A percentile compares a stretch with the other conserved stretches of the same genome.
Conservation (phyloP, 2,888 invertebrate species). For the Agonopterix heracliana region DNA sequence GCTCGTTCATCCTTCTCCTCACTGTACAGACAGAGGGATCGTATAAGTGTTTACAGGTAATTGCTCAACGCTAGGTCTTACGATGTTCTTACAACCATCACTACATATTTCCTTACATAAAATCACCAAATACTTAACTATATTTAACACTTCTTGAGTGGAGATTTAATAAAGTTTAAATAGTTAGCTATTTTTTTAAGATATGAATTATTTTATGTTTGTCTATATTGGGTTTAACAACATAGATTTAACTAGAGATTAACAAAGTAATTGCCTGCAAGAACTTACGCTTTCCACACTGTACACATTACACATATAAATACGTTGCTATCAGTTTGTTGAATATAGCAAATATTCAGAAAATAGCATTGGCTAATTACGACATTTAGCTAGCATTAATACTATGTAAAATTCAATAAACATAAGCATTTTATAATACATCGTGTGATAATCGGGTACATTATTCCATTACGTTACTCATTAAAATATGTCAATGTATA, state of each 20-base stretch:
- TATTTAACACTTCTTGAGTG: no score
- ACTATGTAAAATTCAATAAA: conserved; percentile 61
- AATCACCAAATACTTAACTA: no score
- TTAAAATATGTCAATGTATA: conserved; percentile 27
- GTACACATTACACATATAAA: conserved; percentile 44
- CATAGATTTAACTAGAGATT: no score
- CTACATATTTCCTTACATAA: background rate
- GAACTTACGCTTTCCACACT: conserved; percentile 10
- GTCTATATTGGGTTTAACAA: no score
- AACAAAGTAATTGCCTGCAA: conserved; percentile 7
- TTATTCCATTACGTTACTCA: conserved; percentile 35
- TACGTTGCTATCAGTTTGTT: conserved; percentile 58
- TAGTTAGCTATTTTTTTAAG: no score
- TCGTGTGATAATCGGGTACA: conserved; percentile 51
- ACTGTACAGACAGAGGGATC: conserved; percentile 39
- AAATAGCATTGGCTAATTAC: conserved; percentile 73
- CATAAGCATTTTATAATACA: conserved; percentile 62
- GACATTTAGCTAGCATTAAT: conserved; percentile 70
- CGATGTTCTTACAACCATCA: background rate
- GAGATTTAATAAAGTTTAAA: no score
- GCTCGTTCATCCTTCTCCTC: conserved; percentile 63
- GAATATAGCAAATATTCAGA: conserved; percentile 69
- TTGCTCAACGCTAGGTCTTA: background rate
- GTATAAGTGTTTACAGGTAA: conserved; percentile 8
- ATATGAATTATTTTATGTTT: no score